Evolutionary conservation across 1,140 invertebrate species (phyloP).

Genomic region (Cyclina sinensis): DNA sequence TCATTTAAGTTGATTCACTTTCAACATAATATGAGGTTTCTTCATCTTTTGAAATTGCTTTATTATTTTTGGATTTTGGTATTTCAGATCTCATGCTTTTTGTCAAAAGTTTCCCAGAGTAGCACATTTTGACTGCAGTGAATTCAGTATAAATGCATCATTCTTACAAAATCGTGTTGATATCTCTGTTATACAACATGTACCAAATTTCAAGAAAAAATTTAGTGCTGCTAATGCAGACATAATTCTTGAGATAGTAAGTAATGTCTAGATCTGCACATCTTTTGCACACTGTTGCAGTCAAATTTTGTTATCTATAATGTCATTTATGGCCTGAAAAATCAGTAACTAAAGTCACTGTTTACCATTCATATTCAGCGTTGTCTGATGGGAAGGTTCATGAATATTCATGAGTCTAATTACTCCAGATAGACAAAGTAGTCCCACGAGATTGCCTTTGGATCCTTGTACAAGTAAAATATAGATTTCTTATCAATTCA

Average conservation of each 20-base stretch:
- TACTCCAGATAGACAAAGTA: constrained; percentile 47
- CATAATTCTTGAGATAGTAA: neutral
- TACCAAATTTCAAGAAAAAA: too few species aligned
- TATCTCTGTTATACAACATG: too few species aligned
- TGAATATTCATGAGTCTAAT: constrained; percentile 64
- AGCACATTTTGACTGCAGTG: too few species aligned
- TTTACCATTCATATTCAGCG: neutral
- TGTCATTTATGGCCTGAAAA: constrained; percentile 27
- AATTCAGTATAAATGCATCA: too few species aligned
- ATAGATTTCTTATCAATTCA: constrained; percentile 44
- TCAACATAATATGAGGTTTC: too few species aligned
- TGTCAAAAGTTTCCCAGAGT: too few species aligned
- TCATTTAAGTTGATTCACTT: too few species aligned
- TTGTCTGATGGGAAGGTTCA: constrained; percentile 15
- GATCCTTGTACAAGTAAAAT: constrained; percentile 19
- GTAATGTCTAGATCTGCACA: neutral
- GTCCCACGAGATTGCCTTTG: constrained; percentile 21
- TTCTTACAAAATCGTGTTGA: too few species aligned
- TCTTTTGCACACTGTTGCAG: neutral
- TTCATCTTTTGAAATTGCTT: too few species aligned
- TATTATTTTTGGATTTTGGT: too few species aligned
- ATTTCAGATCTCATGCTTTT: too few species aligned
- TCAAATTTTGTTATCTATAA: neutral
- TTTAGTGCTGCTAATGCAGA: too few species aligned
- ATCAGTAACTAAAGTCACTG: neutral